Percentiles rank a stretch among this genome's conserved stretches.
Evolutionary conservation across 2,797 vertebrate species (phyloP).

Genomic region (Pantherophis vulpinus): DNA sequence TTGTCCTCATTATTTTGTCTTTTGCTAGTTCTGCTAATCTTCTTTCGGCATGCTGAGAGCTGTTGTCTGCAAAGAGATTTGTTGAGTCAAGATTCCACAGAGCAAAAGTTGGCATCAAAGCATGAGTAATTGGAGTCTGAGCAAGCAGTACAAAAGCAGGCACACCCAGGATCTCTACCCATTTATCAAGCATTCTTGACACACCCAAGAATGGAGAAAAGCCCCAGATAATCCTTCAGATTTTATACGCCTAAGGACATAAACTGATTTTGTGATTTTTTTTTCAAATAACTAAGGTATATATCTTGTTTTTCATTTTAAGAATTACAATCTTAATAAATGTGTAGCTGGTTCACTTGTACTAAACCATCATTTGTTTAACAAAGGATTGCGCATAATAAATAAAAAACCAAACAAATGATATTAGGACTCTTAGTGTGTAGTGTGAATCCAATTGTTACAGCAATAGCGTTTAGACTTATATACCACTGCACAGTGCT

Average conservation of each 20-base stretch:
- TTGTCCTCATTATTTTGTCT: background rate
- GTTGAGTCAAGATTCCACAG: background rate
- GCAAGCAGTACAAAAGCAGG: background rate
- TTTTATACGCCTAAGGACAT: conserved; percentile 38
- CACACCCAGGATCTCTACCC: conserved; percentile 41
- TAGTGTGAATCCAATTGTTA: background rate
- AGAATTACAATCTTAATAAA: background rate
- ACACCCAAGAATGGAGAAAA: conserved; percentile 14
- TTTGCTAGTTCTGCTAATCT: background rate
- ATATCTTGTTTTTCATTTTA: background rate
- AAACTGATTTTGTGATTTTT: background rate
- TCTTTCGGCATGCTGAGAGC: background rate
- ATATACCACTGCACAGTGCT: no score
- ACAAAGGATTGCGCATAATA: background rate
- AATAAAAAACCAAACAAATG: background rate
- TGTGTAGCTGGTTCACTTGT: background rate
- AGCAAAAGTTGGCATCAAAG: conserved; percentile 41
- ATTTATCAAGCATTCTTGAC: conserved; percentile 7
- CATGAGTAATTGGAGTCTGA: conserved; percentile 48
- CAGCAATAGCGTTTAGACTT: background rate
- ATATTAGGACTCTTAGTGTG: background rate
- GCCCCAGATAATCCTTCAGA: background rate
- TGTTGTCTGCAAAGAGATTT: conserved; percentile 26
- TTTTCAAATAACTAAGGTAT: background rate
- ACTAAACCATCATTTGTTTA: background rate